Base-by-base conservation (phyloP, 2,888 invertebrate genomes). In the Endotricha flammealis region DNA sequence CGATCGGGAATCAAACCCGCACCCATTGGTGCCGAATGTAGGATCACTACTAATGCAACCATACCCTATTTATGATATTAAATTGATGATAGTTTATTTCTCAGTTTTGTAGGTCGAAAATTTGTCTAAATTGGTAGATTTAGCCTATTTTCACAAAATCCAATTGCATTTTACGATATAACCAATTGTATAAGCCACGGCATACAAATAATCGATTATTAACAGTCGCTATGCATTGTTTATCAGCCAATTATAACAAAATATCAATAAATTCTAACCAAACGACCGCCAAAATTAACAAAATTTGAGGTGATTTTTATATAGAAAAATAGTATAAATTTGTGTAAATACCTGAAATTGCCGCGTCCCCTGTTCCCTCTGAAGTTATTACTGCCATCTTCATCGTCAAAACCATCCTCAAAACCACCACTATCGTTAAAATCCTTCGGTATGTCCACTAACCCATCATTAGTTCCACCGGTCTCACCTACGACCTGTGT, bases 391-490 rank as follows among this genome's bases (percentile, higher is more conserved):
- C 69, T 65, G 2, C 68, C 67, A 2, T 83, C 83, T 5, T 85
- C 85, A 32, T 85, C 85, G 4, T 83, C 83, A 39, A 61, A 80
- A 28, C 51, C 54, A n/a, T 85, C 85, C 4, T 85, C 85, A 38
- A 66, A 80, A 1, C 57, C 57, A 9, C 55, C 47, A 41, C 53
- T 50, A 44, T 86, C 87, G 42, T 64, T 67, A 39, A 75, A 82
- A 37, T 82, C 86, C 47, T 83, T 86, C 4, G 64, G 52, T 29
- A 50, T 53, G 48, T 82, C 82, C 34, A 60, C 64, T 30, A 75
- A 74, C 43, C 45, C 62, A 36, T 46, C 58, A 16, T 22, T 35
- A 12, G 22, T 17, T 10, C 20, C 29, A 10, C 23, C 29, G 11
- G 8, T 17, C 7, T 35, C 35, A n/a, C 23, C 23, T n/a, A 13